Evolutionary conservation across 1,140 invertebrate genomes (phyloP).

Genomic region (Sweltsa coloradensis): DNA sequence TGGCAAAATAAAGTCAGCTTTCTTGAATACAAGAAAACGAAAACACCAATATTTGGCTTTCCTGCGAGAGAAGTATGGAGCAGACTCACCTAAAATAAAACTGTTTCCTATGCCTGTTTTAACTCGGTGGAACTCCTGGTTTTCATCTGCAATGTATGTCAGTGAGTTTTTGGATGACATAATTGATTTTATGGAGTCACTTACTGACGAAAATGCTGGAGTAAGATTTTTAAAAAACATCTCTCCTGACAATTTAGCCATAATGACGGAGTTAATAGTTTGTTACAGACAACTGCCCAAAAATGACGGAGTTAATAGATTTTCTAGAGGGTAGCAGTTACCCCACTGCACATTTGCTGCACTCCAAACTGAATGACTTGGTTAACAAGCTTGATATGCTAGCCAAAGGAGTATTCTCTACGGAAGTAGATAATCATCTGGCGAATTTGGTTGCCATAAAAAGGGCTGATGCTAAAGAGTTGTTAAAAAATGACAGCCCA

Average conservation of each 20-base stretch:
- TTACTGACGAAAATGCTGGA: not conserved
- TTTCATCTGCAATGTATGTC: not conserved
- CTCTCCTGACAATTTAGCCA: not conserved
- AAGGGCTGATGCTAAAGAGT: not conserved
- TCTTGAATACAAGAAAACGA: not conserved
- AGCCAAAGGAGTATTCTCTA: not conserved
- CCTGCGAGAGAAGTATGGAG: not conserved
- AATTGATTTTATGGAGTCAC: not conserved
- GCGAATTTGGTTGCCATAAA: not conserved
- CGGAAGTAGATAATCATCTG: not conserved
- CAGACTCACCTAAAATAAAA: not conserved
- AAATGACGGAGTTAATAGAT: constrained; percentile 1
- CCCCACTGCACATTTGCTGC: constrained; percentile 3
- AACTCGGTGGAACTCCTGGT: not conserved
- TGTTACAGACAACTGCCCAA: constrained; percentile 1
- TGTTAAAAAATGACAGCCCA: not conserved
- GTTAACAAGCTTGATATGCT: not conserved
- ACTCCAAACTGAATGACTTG: not conserved
- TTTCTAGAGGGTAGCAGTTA: constrained; percentile 1
- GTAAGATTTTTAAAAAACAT: not conserved
- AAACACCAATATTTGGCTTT: not conserved
- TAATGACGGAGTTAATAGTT: not conserved
- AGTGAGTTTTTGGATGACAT: not conserved
- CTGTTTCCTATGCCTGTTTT: constrained; percentile 1
- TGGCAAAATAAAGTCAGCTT: not conserved